phyloP scores from a whole-genome alignment of 2,888 invertebrate species.

The Drosophila cognata region DNA sequence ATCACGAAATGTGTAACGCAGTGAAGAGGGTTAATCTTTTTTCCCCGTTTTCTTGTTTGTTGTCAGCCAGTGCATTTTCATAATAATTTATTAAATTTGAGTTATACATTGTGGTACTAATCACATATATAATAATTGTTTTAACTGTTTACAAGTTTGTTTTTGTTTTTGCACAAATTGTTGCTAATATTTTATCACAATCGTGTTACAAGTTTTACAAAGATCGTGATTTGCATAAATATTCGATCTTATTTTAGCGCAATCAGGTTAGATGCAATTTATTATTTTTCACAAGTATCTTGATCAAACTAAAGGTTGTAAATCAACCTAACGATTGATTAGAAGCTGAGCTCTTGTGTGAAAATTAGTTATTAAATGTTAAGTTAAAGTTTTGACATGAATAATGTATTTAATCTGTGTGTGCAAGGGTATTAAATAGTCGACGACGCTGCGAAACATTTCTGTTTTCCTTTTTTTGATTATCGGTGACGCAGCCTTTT shows the following conservation, averaged over 20 bases:
- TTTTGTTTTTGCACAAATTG: neutral
- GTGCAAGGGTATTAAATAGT: slow-evolving; percentile 15
- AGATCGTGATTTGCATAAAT: neutral
- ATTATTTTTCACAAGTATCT: neutral
- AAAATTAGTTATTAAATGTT: neutral
- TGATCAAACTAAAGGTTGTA: neutral
- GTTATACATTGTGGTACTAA: neutral
- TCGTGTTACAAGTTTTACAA: neutral
- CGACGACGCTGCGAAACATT: neutral
- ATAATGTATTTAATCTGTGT: too few relatives aligned
- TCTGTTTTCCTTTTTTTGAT: slow-evolving; percentile 24
- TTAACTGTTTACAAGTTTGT: neutral
- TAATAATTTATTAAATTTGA: neutral
- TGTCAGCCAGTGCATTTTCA: neutral
- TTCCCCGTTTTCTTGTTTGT: neutral
- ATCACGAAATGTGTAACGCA: neutral
- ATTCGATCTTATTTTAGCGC: too few relatives aligned
- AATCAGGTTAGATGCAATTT: neutral
- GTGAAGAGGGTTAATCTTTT: neutral
- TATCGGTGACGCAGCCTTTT: slow-evolving; percentile 55
- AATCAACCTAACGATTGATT: neutral
- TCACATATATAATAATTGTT: neutral
- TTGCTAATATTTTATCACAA: neutral
- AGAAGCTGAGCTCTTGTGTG: neutral
- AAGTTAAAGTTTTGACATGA: neutral